These are phyloP conservation scores for Hydractinia echinata DNA, from an alignment of 30 jellyfish, hydroid and myxozoan species.

Conservation along the genomic window DNA sequence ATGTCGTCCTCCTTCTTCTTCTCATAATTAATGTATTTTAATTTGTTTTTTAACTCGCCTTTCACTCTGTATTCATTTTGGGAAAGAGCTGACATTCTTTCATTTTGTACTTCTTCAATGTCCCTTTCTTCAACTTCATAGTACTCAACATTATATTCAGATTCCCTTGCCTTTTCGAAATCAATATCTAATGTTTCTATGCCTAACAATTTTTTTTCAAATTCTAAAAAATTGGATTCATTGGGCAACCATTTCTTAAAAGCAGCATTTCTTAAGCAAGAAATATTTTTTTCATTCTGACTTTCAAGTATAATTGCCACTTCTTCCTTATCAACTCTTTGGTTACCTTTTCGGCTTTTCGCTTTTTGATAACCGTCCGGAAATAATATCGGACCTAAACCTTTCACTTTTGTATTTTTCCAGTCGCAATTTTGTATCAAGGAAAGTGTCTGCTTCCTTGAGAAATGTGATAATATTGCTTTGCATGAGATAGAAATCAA, in stretches of 20 bases:
- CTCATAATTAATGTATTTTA: background rate
- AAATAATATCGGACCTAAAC: background rate
- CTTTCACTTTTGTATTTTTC: background rate
- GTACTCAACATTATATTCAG: constrained; percentile 18
- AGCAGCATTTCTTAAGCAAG: constrained; percentile 12
- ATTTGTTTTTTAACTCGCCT: constrained; percentile 10
- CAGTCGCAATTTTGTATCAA: constrained; percentile 22
- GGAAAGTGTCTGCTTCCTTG: constrained; percentile 16
- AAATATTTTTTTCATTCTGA: background rate
- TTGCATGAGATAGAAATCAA: constrained; percentile 10
- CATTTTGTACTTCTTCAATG: constrained; percentile 14
- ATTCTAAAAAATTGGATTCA: background rate
- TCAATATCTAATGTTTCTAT: too few species aligned
- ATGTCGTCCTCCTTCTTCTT: background rate
- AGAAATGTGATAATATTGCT: constrained; percentile 3
- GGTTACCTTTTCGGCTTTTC: background rate
- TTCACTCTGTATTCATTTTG: background rate
- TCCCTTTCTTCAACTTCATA: constrained; percentile 45
- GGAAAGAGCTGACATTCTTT: constrained; percentile 34
- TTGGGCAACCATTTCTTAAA: constrained; percentile 41
- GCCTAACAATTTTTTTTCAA: constrained; percentile 14
- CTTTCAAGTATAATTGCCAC: background rate
- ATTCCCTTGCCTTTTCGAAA: too few species aligned
- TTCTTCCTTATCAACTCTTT: background rate
- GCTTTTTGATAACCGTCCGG: constrained; percentile 3